Base-by-base conservation (phyloP, 2,797 vertebrate species). In the Poecilia wingei region DNA sequence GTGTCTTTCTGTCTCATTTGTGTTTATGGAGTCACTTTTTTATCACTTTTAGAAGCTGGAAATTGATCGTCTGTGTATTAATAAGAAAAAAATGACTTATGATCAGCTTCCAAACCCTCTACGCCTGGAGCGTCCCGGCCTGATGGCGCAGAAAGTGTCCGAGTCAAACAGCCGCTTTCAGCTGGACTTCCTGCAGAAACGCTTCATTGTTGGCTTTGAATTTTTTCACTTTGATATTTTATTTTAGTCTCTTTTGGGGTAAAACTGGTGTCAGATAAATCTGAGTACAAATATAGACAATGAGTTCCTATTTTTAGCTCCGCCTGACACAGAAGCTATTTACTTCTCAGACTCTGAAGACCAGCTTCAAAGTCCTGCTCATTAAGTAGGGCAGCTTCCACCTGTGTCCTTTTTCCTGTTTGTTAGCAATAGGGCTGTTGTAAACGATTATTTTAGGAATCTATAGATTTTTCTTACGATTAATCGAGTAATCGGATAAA, bases 301-400 rank as follows among this genome's bases (percentile, higher is more conserved):
- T 3, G 59, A 16, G 6, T 18, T 18, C 1, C 20, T 73, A 51
- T 53, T 73, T 73, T 39, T 53, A 46, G 53, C 39, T 84, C 79
- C 78, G 74, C 41, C 74, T 78, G 83, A 87, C 79, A 85, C 82
- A 31, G 33, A 78, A 77, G 78, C 85, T 82, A 77, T 73, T 25
- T 51, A 51, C 31, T 36, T 72, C 36, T 22, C 36, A 9, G 36
- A 68, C 64, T 69, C n/a, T 6, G 39, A 69, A 69, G 36, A 25
- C 9, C 13, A 16, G 81, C 83, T 80, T 87, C 84, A 91, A 85
- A 92, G 90, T 20, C 1, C 82, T 88, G 57, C 84, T 88, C n/a
- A 72, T 83, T 84, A 79, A 31, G 45, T 79, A 84, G 77, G 70
- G 10, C 1, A 49, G 12, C 12, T 31, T 59, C n/a, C 57, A 59